These are phyloP conservation scores for Macquaria ambigua DNA, from an alignment of 2,113 vertebrate genomes.

Conservation along the genomic window DNA sequence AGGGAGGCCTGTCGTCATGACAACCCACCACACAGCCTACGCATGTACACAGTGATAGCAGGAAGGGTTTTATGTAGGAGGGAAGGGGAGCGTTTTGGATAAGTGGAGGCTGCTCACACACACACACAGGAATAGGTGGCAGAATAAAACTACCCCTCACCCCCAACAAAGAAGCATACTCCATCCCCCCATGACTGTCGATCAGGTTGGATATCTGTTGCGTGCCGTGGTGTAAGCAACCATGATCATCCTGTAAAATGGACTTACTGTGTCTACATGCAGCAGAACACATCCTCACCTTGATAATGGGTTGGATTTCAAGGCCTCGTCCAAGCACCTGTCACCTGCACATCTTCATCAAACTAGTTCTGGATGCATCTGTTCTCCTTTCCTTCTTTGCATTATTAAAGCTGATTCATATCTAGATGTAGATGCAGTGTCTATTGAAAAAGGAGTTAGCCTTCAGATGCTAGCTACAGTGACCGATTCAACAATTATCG, in stretches of 20 bases:
- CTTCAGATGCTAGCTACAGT: background rate
- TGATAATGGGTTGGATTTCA: background rate
- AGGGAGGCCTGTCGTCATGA: conserved; percentile 83
- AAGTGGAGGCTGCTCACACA: conserved; percentile 67
- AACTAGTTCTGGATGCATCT: background rate
- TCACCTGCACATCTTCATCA: background rate
- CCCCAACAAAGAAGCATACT: conserved; percentile 4
- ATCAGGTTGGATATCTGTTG: conserved; percentile 45
- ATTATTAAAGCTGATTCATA: background rate
- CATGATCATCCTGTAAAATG: background rate
- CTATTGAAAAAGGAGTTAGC: background rate
- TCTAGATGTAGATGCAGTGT: background rate
- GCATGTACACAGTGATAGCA: conserved; percentile 67
- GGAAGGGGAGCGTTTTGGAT: conserved; percentile 64
- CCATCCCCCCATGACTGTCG: background rate
- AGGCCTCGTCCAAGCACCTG: background rate
- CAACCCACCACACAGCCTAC: conserved; percentile 79
- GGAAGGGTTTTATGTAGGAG: conserved; percentile 63
- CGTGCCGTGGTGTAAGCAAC: background rate
- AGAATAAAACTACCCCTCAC: conserved; percentile 2
- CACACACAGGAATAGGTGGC: conserved; percentile 31
- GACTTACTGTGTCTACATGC: background rate
- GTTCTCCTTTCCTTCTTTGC: background rate
- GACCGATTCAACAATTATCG: background rate
- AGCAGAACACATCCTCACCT: background rate